Conservation (phyloP, 2,797 vertebrate species). For the Pseudotriccus pelzelni region DNA sequence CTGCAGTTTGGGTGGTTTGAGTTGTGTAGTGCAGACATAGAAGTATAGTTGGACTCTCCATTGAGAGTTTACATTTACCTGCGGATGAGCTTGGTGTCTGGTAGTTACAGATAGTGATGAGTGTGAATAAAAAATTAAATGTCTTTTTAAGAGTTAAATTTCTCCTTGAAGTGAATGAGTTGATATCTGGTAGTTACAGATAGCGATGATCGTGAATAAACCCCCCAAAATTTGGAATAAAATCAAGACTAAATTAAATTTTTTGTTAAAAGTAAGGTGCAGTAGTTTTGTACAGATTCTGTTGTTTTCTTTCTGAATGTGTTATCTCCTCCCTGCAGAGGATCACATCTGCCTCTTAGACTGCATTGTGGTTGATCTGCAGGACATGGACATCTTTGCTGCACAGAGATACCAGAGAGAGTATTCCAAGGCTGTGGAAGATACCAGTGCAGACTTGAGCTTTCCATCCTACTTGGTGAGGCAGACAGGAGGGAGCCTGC, state of each 20-base stretch:
- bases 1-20: background rate
- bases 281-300: background rate
- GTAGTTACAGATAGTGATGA: background rate
- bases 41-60: background rate
- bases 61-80: background rate
- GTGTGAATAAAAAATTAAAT: background rate
- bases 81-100: background rate
- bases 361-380: constrained; percentile 92
- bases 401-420: constrained; percentile 82
- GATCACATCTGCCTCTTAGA: constrained; percentile 90
- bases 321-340: constrained; percentile 72
- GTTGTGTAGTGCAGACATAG: background rate
- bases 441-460: constrained; percentile 76
- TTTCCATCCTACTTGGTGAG: constrained; percentile 89
- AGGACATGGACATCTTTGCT: constrained; percentile 97
- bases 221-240: background rate
- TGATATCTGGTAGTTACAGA: background rate
- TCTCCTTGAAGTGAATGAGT: background rate
- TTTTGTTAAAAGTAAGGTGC: background rate
- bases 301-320: background rate
- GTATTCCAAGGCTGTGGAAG: constrained; percentile 63
- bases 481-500: constrained; percentile 87
- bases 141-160: background rate
- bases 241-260: background rate
- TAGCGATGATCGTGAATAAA: background rate